These are phyloP conservation scores for Dolomedes plantarius DNA, from an alignment of 2,888 invertebrate species.

Conservation along the genomic window DNA sequence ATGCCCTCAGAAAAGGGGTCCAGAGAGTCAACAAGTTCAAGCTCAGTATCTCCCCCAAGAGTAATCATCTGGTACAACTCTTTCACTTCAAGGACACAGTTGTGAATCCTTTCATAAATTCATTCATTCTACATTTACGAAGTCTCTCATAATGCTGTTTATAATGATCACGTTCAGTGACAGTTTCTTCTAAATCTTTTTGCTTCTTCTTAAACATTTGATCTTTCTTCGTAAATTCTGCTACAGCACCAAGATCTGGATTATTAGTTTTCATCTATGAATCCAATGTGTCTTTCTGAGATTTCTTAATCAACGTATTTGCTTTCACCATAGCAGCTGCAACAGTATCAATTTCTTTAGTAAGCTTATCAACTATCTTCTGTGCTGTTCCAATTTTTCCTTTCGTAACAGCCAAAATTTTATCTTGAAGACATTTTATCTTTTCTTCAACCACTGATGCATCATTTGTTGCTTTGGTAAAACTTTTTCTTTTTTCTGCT, in stretches of 20 bases:
- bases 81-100: slow-evolving; percentile 91
- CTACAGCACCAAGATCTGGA: slow-evolving; percentile 81
- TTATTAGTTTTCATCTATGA: slow-evolving; percentile 77
- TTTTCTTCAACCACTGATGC: slow-evolving; percentile 44
- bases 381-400: slow-evolving; percentile 56
- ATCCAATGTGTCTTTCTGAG: slow-evolving; percentile 42
- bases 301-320: slow-evolving; percentile 28
- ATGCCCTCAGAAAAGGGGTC: slow-evolving; percentile 98
- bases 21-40: slow-evolving; percentile 94
- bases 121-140: slow-evolving; percentile 84
- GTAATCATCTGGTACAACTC: slow-evolving; percentile 99
- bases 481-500: slow-evolving; percentile 21
- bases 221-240: slow-evolving; percentile 82
- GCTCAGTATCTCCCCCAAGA: slow-evolving; percentile 96
- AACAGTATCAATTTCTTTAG: slow-evolving; percentile 26
- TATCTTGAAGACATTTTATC: slow-evolving; percentile 46
- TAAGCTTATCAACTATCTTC: slow-evolving; percentile 46
- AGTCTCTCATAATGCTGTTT: slow-evolving; percentile 80
- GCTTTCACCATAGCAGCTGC: slow-evolving; percentile 41
- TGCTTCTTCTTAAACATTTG: slow-evolving; percentile 85
- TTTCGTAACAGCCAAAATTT: slow-evolving; percentile 53
- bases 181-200: slow-evolving; percentile 88
- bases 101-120: slow-evolving; percentile 91
- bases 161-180: slow-evolving; percentile 85
- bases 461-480: slow-evolving; percentile 21